Percentiles rank a stretch among this genome's conserved stretches.
Evolutionary conservation across 2,888 invertebrate species (phyloP).

Genomic region (Trachelus tabidus): DNA sequence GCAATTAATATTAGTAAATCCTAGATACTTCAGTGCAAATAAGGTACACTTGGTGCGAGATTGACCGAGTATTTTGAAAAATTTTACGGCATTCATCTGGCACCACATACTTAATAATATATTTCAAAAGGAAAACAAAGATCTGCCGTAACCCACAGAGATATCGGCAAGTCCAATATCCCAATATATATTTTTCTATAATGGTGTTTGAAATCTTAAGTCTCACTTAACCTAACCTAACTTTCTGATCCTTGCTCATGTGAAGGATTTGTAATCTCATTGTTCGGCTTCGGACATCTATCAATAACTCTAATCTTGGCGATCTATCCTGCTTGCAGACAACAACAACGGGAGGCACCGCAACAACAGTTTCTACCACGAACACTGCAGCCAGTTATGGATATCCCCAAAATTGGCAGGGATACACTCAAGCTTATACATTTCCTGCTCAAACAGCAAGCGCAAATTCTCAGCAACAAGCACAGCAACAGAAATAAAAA

Average conservation of each 20-base stretch:
- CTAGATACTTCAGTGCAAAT: too few relatives aligned
- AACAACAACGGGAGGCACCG: slow-evolving; percentile 38
- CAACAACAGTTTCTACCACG: slow-evolving; percentile 34
- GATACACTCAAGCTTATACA: slow-evolving; percentile 41
- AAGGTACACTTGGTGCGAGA: too few relatives aligned
- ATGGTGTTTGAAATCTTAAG: too few relatives aligned
- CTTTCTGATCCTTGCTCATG: slow-evolving; percentile 32
- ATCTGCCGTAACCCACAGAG: background rate
- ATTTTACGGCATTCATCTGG: background rate
- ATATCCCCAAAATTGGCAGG: slow-evolving; percentile 46
- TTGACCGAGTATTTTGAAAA: slow-evolving; percentile 5
- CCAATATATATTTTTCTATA: too few relatives aligned
- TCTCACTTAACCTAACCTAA: slow-evolving; percentile 34
- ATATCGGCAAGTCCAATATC: background rate
- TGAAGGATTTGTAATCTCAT: slow-evolving; percentile 4
- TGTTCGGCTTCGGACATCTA: slow-evolving; percentile 11
- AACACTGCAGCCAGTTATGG: slow-evolving; percentile 40
- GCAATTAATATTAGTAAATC: too few relatives aligned
- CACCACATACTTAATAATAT: slow-evolving; percentile 16
- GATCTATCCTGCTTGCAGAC: slow-evolving; percentile 32
- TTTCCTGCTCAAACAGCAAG: slow-evolving; percentile 38
- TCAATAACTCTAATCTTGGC: background rate
- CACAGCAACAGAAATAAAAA: slow-evolving; percentile 35
- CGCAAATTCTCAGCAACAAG: slow-evolving; percentile 35
- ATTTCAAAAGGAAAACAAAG: slow-evolving; percentile 6